Percentiles rank a stretch among this genome's conserved stretches.
Evolutionary conservation across 2,888 invertebrate species (phyloP).

Genomic region (Cosmopolites sordidus): DNA sequence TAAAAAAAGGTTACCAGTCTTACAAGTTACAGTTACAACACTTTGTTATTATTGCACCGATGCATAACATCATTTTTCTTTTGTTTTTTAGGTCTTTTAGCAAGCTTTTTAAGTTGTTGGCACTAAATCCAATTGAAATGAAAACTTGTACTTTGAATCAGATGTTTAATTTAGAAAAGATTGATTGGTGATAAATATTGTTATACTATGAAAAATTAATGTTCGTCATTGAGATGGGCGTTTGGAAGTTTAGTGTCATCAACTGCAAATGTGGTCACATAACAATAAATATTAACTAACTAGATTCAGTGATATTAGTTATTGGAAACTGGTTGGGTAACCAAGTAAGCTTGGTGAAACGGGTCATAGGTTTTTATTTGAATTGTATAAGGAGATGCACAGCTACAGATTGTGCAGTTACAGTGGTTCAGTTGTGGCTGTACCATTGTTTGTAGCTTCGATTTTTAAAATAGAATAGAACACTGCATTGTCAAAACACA

Average conservation of each 20-base stretch:
- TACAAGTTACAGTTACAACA: slow-evolving; percentile 21
- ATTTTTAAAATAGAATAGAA: slow-evolving; percentile 39
- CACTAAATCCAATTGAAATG: not conserved
- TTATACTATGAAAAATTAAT: no score
- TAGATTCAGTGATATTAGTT: slow-evolving; percentile 28
- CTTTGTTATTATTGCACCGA: slow-evolving; percentile 27
- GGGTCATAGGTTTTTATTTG: slow-evolving; percentile 26
- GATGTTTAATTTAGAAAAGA: no score
- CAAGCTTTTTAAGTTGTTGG: slow-evolving; percentile 6
- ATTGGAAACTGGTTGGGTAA: slow-evolving; percentile 24
- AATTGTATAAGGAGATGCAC: slow-evolving; percentile 22
- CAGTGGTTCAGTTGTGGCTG: not conserved
- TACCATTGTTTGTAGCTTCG: slow-evolving; percentile 42
- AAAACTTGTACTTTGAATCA: no score
- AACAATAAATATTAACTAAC: slow-evolving; percentile 5
- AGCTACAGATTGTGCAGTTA: slow-evolving; percentile 23
- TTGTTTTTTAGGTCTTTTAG: slow-evolving; percentile 22
- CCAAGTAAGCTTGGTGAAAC: slow-evolving; percentile 24
- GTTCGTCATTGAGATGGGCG: no score
- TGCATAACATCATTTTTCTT: slow-evolving; percentile 18
- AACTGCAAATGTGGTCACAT: slow-evolving; percentile 1
- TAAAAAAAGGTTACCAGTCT: slow-evolving; percentile 19
- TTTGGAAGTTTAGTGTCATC: not conserved
- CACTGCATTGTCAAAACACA: slow-evolving; percentile 49
- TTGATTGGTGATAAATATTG: no score